A percentile compares a stretch with the other conserved stretches of the same genome.
phyloP scores from a whole-genome alignment of 2,113 vertebrate species.

The Coptodon bakossiorum region DNA sequence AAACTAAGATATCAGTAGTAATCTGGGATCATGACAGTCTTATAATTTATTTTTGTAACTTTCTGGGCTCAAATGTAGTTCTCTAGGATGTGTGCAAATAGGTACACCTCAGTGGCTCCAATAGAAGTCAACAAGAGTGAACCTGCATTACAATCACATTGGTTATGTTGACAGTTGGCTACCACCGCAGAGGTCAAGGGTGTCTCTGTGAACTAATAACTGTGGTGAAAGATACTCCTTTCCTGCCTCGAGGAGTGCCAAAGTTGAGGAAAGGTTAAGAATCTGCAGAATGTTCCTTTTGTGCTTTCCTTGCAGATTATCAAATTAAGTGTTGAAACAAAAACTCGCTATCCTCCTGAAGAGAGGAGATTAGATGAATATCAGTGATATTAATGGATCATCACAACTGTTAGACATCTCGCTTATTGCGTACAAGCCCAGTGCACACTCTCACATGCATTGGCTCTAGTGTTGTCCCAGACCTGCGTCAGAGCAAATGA shows the following conservation, averaged over 20 bases:
- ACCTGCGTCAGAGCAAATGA: slow-evolving; percentile 47
- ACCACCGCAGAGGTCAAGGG: slow-evolving; percentile 67
- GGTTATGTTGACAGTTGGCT: slow-evolving; percentile 67
- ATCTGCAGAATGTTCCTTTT: slow-evolving; percentile 72
- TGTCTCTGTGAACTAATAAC: slow-evolving; percentile 71
- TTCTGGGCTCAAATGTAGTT: not conserved
- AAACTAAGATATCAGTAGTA: not conserved
- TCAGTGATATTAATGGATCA: slow-evolving; percentile 53
- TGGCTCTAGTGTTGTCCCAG: slow-evolving; percentile 10
- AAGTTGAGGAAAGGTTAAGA: slow-evolving; percentile 74
- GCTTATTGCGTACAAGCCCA: not conserved
- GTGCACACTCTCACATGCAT: not conserved
- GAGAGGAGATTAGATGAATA: slow-evolving; percentile 58
- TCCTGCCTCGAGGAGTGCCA: slow-evolving; percentile 66
- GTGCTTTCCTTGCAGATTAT: slow-evolving; percentile 68
- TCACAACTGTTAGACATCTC: slow-evolving; percentile 24
- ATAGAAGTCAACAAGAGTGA: slow-evolving; percentile 41
- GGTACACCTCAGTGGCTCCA: slow-evolving; percentile 14
- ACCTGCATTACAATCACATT: slow-evolving; percentile 63
- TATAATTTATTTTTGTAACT: not conserved
- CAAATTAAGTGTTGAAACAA: slow-evolving; percentile 72
- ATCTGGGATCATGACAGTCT: not conserved
- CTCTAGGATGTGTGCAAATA: not conserved
- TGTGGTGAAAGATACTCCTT: slow-evolving; percentile 71
- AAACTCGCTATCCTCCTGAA: slow-evolving; percentile 32